Percentiles rank a stretch among this genome's conserved stretches.
Evolutionary conservation across 2,797 vertebrate species (phyloP).

Genomic region (Lithobates pipiens): DNA sequence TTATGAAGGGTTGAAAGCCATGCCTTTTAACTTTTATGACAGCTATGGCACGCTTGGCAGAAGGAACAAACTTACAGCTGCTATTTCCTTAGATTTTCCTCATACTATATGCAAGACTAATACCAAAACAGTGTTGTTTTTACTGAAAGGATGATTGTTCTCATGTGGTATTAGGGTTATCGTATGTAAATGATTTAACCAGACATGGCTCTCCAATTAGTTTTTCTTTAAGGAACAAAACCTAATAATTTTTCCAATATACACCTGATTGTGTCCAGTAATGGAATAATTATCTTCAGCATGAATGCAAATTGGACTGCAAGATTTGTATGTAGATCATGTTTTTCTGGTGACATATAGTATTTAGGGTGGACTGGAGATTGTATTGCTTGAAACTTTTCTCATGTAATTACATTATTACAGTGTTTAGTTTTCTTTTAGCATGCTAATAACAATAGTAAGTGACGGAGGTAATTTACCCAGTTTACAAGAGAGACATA

Average conservation of each 20-base stretch:
- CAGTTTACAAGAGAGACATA: no score
- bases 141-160: no score
- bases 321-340: neutral
- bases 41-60: no score
- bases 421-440: neutral
- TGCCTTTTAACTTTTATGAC: no score
- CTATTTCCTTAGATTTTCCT: no score
- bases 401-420: neutral
- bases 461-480: no score
- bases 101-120: no score
- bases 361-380: neutral
- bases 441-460: neutral
- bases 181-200: neutral
- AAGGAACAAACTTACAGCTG: no score
- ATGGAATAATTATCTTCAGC: neutral
- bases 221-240: neutral
- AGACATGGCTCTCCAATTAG: neutral
- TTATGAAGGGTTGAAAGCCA: no score
- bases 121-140: no score
- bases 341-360: neutral
- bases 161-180: no score
- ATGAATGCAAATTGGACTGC: neutral
- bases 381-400: neutral
- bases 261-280: neutral
- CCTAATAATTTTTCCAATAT: neutral